A percentile compares a stretch with the other conserved stretches of the same genome.
Evolutionary conservation across 2,113 vertebrate genomes (phyloP).

Genomic region (Dicentrarchus labrax): DNA sequence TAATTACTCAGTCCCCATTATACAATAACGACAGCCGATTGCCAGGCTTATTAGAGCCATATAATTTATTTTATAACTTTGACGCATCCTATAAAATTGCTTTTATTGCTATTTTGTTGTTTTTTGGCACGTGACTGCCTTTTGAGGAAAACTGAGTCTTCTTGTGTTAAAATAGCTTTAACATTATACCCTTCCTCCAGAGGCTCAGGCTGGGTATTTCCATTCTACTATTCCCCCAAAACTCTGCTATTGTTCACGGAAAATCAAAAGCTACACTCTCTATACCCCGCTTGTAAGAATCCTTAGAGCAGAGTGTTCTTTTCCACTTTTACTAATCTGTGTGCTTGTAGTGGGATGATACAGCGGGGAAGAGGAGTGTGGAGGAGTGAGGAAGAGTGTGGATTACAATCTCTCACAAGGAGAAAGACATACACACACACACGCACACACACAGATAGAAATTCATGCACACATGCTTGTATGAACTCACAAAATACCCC

Average conservation of each 20-base stretch:
- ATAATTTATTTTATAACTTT: slow-evolving; percentile 67
- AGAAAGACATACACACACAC: neutral
- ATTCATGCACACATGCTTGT: neutral
- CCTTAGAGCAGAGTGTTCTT: slow-evolving; percentile 51
- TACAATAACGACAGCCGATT: slow-evolving; percentile 63
- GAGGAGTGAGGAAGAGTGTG: slow-evolving; percentile 44
- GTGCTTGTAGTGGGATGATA: slow-evolving; percentile 37
- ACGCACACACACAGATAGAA: neutral
- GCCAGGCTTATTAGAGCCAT: slow-evolving; percentile 65
- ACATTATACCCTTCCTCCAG: slow-evolving; percentile 39
- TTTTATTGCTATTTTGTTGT: slow-evolving; percentile 70
- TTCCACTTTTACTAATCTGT: slow-evolving; percentile 62
- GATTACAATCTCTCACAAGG: slow-evolving; percentile 46
- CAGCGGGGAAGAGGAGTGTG: slow-evolving; percentile 22
- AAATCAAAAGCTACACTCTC: slow-evolving; percentile 58
- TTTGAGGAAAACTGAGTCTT: slow-evolving; percentile 47
- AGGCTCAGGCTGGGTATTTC: slow-evolving; percentile 41
- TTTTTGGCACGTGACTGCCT: slow-evolving; percentile 49
- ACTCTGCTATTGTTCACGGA: slow-evolving; percentile 37
- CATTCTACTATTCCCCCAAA: slow-evolving; percentile 47
- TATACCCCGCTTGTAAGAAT: slow-evolving; percentile 45
- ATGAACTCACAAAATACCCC: neutral
- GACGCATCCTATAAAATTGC: slow-evolving; percentile 56
- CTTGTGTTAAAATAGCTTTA: slow-evolving; percentile 47
- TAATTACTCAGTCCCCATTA: slow-evolving; percentile 72